A percentile compares a stretch with the other conserved stretches of the same genome.
Conservation (phyloP, 1,140 invertebrate species). For the Trachymyrmex cornetzi region DNA sequence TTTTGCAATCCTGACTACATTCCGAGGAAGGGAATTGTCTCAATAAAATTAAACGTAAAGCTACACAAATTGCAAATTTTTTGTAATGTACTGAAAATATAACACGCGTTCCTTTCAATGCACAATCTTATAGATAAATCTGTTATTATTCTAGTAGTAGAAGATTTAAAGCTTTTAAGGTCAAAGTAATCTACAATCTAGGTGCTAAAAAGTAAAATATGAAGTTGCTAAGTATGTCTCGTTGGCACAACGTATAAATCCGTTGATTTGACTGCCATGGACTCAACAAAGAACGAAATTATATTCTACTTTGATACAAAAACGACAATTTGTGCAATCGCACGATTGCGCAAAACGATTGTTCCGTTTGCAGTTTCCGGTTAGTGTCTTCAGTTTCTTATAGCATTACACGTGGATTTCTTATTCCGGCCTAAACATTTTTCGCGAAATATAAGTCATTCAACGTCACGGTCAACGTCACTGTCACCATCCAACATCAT, state of each 20-base stretch:
- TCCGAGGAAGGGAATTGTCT: constrained; percentile 48
- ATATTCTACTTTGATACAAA: constrained; percentile 11
- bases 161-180: constrained; percentile 13
- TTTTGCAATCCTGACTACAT: constrained; percentile 76
- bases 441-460: constrained; percentile 17
- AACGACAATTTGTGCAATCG: constrained; percentile 1
- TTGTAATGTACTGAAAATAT: not conserved
- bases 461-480: constrained; percentile 47
- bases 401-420: not conserved
- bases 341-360: constrained; percentile 26
- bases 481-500: not conserved
- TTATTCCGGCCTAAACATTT: constrained; percentile 19
- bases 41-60: not conserved
- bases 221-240: constrained; percentile 6
- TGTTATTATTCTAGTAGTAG: not conserved
- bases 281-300: not conserved
- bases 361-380: constrained; percentile 3
- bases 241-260: not conserved
- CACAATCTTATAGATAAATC: not conserved
- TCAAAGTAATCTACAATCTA: constrained; percentile 14
- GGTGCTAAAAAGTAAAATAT: constrained; percentile 10
- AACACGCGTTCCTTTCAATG: not conserved
- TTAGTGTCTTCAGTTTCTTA: constrained; percentile 5
- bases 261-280: not conserved
- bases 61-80: constrained; percentile 1